Evolutionary conservation across 2,797 vertebrate species (phyloP), one percentile per base, ranked within the genome.

Genomic region (Spinibarbus caldwelli): DNA sequence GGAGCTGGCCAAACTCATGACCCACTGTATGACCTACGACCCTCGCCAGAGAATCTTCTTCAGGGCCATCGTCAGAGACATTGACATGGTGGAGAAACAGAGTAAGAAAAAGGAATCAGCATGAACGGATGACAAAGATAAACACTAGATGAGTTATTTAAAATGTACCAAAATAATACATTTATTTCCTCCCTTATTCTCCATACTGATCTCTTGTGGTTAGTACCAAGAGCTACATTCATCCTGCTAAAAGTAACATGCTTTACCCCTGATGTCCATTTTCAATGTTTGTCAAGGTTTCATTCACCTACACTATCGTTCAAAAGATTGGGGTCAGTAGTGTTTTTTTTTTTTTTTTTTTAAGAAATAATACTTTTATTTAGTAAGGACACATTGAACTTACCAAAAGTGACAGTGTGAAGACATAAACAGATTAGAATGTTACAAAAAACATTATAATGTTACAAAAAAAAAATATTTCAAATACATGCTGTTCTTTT

Each of bases 1-100:
- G 87, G 98, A 99, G 85, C 95, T 99, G 71, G 98, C 97, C 10
- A 95, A 97, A 49, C 95, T 99, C 84, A 99, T 99, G 97, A 98
- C 96, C 45, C 95, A 97, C 91, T 99, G 98, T 94, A 99, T 99
- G 98, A 97, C 96, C 95, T 99, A 99, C 0, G 97, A 99, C 91
- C 96, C 97, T 90, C 97, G 94, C 83, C 97, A 97, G 94, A 97
- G 98, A 87, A 98, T 96, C 7, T 99, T 99, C 95, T 99, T 99
- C 94, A 96, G 97, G 75, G 98, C 97, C 12, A 98, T 99, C 82
- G 97, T 99, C 95, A 95, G 98, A 87, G 98, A 99, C 91, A 97
- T 99, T 77, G 97, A 98, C 91, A 96, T 93, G 71, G 94, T 99
- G 80, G 96, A 97, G 87, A 94, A 96, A 54, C 95, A 96, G 88